A percentile compares a stretch with the other conserved stretches of the same genome.
Conservation (phyloP, 1,140 invertebrate genomes). For the Meloidogyne floridensis region DNA sequence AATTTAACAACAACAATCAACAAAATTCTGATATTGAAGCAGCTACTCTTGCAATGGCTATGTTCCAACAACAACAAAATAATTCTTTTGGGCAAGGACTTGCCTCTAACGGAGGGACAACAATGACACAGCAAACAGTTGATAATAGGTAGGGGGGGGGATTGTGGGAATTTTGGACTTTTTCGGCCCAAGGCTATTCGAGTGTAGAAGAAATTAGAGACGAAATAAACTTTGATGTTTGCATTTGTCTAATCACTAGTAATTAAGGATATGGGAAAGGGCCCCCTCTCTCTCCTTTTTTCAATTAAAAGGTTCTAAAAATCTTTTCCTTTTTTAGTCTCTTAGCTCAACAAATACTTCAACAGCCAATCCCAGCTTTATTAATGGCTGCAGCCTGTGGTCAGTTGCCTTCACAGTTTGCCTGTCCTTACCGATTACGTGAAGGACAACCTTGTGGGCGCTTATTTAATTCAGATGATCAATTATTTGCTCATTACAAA, state of each 20-base stretch:
- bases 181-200: too few species aligned
- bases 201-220: too few species aligned
- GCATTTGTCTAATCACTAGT: too few species aligned
- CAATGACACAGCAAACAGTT: background rate
- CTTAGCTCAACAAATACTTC: background rate
- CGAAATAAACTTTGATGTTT: too few species aligned
- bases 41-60: slow-evolving; percentile 8
- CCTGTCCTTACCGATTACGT: slow-evolving; percentile 20
- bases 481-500: slow-evolving; percentile 31
- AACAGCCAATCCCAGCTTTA: slow-evolving; percentile 21
- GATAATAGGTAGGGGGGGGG: background rate
- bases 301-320: background rate
- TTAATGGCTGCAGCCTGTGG: slow-evolving; percentile 24
- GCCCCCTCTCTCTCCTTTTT: too few species aligned
- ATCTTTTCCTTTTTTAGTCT: background rate
- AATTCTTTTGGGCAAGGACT: background rate
- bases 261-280: too few species aligned
- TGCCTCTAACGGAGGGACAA: background rate
- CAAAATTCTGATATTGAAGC: background rate
- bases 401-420: slow-evolving; percentile 21
- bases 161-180: too few species aligned
- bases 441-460: slow-evolving; percentile 24
- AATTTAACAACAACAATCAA: background rate
- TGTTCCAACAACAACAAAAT: slow-evolving; percentile 12
- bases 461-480: slow-evolving; percentile 21